Conservation (phyloP, 2,888 invertebrate genomes). For the Chrysolina oricalcia region DNA sequence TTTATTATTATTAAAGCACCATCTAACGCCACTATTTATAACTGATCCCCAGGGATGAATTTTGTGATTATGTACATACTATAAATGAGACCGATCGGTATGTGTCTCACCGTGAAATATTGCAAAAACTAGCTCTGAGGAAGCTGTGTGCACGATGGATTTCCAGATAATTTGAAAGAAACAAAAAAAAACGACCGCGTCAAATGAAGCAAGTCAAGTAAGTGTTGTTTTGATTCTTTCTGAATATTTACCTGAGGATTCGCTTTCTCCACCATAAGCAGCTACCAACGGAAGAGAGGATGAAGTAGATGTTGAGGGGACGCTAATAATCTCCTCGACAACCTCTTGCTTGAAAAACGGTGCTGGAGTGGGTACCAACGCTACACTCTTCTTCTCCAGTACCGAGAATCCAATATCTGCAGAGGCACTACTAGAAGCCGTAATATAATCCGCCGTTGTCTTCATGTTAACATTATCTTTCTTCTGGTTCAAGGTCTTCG, state of each 20-base stretch:
- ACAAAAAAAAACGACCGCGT: too few relatives aligned
- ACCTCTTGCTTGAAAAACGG: slow-evolving; percentile 54
- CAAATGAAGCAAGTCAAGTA: too few relatives aligned
- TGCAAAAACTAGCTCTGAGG: too few relatives aligned
- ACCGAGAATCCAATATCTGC: slow-evolving; percentile 96
- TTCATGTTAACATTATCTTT: slow-evolving; percentile 79
- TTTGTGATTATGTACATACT: too few relatives aligned
- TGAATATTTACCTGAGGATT: slow-evolving; percentile 69
- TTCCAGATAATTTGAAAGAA: neutral
- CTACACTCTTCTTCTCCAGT: slow-evolving; percentile 81
- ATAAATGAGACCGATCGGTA: too few relatives aligned
- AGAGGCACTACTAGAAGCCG: slow-evolving; percentile 76
- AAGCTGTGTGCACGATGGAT: neutral
- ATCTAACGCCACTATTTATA: too few relatives aligned
- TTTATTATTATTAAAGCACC: too few relatives aligned
- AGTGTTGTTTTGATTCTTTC: too few relatives aligned
- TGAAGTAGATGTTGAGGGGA: slow-evolving; percentile 45
- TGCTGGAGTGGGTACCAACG: slow-evolving; percentile 39
- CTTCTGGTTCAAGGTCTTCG: slow-evolving; percentile 96
- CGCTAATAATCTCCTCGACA: slow-evolving; percentile 43
- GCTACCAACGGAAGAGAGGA: slow-evolving; percentile 77
- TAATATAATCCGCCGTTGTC: slow-evolving; percentile 54
- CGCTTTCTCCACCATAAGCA: slow-evolving; percentile 85
- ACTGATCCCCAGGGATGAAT: too few relatives aligned
- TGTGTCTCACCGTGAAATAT: too few relatives aligned